Evolutionary conservation across 2,113 vertebrate genomes (phyloP).

Genomic region (Laterallus jamaicensis): DNA sequence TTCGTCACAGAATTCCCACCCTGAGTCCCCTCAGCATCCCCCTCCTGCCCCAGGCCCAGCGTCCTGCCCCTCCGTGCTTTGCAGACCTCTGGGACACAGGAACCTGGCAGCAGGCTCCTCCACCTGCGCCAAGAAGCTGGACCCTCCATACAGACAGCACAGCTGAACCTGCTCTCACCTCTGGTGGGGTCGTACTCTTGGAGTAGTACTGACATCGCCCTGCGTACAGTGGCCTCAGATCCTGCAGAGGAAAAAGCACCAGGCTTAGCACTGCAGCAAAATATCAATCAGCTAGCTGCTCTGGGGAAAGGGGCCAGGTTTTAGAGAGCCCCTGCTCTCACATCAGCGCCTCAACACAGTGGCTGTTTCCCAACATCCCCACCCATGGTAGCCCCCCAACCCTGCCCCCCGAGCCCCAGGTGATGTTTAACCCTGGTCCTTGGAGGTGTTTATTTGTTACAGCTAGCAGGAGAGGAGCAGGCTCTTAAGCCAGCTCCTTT

Average conservation of each 20-base stretch:
- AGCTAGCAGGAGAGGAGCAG: neutral
- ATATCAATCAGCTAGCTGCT: neutral
- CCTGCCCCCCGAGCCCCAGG: neutral
- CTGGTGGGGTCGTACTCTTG: conserved; percentile 74
- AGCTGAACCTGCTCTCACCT: conserved; percentile 66
- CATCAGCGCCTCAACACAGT: neutral
- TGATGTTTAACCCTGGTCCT: neutral
- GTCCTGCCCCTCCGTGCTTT: neutral
- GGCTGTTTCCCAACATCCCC: neutral
- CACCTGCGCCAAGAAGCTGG: neutral
- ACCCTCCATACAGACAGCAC: neutral
- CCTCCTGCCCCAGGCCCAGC: neutral
- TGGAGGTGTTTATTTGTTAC: neutral
- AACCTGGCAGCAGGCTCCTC: neutral
- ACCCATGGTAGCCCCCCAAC: neutral
- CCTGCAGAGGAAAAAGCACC: conserved; percentile 74
- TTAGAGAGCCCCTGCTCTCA: neutral
- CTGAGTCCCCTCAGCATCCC: rapidly evolving
- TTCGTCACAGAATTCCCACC: neutral
- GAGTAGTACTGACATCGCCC: conserved; percentile 92
- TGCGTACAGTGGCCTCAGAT: conserved; percentile 90
- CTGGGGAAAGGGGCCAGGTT: neutral
- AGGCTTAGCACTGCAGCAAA: neutral
- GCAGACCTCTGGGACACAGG: rapidly evolving
- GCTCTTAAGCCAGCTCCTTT: neutral